Conservation (phyloP, 30 jellyfish, hydroid and myxozoan species). For the Chrysaora quinquecirrha region DNA sequence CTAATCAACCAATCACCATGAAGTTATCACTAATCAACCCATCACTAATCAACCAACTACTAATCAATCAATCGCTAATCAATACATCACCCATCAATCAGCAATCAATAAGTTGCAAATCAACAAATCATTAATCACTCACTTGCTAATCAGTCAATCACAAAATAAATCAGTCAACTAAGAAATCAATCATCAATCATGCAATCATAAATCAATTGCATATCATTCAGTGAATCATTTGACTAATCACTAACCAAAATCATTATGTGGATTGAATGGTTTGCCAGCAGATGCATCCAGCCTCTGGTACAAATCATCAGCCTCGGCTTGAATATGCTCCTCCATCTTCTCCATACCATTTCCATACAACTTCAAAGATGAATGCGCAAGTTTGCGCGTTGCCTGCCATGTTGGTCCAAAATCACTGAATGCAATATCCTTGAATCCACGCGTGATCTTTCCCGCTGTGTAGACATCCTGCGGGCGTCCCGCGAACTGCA, state of each 20-base stretch:
- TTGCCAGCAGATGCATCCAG: constrained; percentile 12
- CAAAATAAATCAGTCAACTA: background rate
- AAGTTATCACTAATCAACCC: too few species aligned
- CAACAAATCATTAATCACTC: background rate
- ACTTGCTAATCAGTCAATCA: background rate
- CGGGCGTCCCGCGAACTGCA: constrained; percentile 75
- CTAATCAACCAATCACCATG: background rate
- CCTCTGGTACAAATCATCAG: constrained; percentile 38
- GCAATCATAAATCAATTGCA: constrained; percentile 4
- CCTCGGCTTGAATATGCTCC: constrained; percentile 38
- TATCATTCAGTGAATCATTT: background rate
- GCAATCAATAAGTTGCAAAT: background rate
- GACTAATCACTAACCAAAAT: constrained; percentile 37
- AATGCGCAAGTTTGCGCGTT: constrained; percentile 53
- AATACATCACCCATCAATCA: too few species aligned
- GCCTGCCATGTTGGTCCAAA: constrained; percentile 65
- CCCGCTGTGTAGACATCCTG: constrained; percentile 54
- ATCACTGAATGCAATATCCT: constrained; percentile 61
- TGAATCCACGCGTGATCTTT: constrained; percentile 48
- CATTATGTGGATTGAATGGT: constrained; percentile 47
- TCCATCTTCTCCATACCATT: constrained; percentile 58
- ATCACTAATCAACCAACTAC: too few species aligned
- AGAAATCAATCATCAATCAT: background rate
- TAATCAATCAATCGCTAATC: too few species aligned
- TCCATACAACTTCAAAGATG: constrained; percentile 63